Evolutionary conservation across 2,113 vertebrate genomes (phyloP).

Genomic region (Notarius quadriscutis): DNA sequence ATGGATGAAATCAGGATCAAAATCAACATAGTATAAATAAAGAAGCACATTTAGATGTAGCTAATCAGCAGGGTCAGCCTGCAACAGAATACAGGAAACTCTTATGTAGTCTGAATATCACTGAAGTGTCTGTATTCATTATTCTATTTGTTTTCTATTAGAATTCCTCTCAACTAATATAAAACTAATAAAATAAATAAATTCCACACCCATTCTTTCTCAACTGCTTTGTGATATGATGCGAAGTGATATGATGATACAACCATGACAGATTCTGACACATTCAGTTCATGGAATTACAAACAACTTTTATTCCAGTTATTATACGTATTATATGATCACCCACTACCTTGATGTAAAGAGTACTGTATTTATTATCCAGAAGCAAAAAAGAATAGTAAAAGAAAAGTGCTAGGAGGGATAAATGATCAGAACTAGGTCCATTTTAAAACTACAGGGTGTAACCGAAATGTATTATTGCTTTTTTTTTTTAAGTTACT

Average conservation of each 20-base stretch:
- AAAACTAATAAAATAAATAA: no score
- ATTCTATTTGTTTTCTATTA: no score
- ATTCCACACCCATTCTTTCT: not conserved
- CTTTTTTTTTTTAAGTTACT: not conserved
- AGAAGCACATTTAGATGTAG: not conserved
- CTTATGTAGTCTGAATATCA: not conserved
- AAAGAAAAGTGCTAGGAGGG: not conserved
- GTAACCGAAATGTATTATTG: not conserved
- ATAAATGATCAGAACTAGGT: not conserved
- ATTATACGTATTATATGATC: not conserved
- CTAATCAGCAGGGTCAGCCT: not conserved
- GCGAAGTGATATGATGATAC: no score
- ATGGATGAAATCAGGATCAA: not conserved
- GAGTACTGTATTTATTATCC: not conserved
- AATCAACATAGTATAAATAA: not conserved
- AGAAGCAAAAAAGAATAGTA: not conserved
- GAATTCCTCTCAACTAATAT: no score
- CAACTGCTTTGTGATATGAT: not conserved
- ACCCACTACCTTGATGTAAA: not conserved
- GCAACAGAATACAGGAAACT: not conserved
- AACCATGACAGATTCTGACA: not conserved
- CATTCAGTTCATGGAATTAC: not conserved
- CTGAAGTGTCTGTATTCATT: not conserved
- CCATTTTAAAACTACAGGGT: not conserved
- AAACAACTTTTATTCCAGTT: not conserved